Base-by-base conservation (phyloP, 2,797 vertebrate species). In the Bryconaethiops microstoma region DNA sequence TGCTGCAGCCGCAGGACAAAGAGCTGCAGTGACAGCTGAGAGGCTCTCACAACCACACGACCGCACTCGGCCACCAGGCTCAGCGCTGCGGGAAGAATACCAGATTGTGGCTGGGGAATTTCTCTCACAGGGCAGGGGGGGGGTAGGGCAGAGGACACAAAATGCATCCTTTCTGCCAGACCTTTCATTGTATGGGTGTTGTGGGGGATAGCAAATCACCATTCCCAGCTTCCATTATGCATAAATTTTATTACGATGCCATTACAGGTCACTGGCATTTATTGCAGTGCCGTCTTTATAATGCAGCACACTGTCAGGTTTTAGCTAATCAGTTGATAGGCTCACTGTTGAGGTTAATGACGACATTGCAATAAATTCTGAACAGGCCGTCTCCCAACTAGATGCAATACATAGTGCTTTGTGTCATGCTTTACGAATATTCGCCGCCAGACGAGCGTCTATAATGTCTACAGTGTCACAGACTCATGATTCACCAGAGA, bases 81-180 rank as follows among this genome's bases (percentile, higher is more conserved):
- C 83, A 78, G 87, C 81, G 87, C 88, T 91, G 79, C 67, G 80
- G 86, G 89, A 90, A 91, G 88, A 88, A 94, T 90, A 88, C 88
- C 65, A 68, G 65, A 68, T 68, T 68, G 65, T 68, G 65, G 65
- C 65, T 45, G 83, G 0, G 90, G 84, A 89, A 89, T 82, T 90
- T 97, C 97, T 97, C 95, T 95, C 96, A 97, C 94, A 95, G 91
- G 77, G 89, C 78, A 68, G 90, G 93, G 90, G 90, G 93, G 90
- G 86, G 63, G 81, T 21, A 39, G 85, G 74, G 64, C 92, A 91
- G 90, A 94, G 87, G 87, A 89, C 86, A 94, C 88, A 92, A 87
- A 90, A 82, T 70, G 90, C 79, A 78, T 73, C 77, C 68, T 90
- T 88, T 91, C 91, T 94, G 90, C 92, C 90, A 91, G 90, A 85